Evolutionary conservation across 2,113 vertebrate genomes (phyloP).

Genomic region (Steatornis caripensis): DNA sequence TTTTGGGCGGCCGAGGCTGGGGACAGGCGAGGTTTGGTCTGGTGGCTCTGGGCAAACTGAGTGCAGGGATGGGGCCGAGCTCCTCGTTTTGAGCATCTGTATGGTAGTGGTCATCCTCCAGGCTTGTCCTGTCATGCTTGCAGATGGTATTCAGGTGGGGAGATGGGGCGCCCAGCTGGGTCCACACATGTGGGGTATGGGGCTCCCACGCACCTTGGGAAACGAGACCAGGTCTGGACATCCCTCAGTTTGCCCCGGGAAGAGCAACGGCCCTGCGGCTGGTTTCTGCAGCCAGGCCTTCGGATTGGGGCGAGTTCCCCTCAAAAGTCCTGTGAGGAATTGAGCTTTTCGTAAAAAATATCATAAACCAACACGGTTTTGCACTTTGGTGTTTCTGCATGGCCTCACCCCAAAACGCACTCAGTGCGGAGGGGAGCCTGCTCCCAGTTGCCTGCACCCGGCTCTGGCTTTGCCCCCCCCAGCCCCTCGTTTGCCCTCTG

Average conservation of each 20-base stretch:
- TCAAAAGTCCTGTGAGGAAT: neutral
- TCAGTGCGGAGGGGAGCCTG: fast-evolving
- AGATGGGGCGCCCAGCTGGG: fast-evolving
- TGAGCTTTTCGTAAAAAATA: neutral
- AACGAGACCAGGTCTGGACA: neutral
- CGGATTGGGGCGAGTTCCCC: neutral
- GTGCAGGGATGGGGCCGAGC: fast-evolving
- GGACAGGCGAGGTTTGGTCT: fast-evolving
- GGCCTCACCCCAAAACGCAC: fast-evolving
- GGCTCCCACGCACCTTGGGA: fast-evolving
- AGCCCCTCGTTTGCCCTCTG: neutral
- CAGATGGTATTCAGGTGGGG: neutral
- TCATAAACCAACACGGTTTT: fast-evolving
- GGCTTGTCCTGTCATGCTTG: neutral
- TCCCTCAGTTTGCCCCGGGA: fast-evolving
- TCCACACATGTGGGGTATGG: fast-evolving
- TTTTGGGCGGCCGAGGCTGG: neutral
- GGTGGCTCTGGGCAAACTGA: neutral
- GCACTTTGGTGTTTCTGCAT: neutral
- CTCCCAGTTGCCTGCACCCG: fast-evolving
- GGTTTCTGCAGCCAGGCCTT: neutral
- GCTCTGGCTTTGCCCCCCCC: neutral
- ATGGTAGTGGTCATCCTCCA: neutral
- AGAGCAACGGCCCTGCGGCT: neutral
- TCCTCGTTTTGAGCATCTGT: neutral